These are phyloP conservation scores for human DNA, from an alignment of 2,113 vertebrate genomes.

Conservation along the genomic window GRCh38 chr3:127671001-127671500, in stretches of 20 bases:
- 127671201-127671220: background rate
- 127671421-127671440: constrained; percentile 88
- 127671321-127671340: background rate
- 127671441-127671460: constrained; percentile 92
- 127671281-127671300: background rate
- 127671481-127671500: constrained; percentile 93
- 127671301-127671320: background rate
- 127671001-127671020: background rate
- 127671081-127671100: background rate
- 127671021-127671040: background rate
- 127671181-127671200: background rate
- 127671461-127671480: constrained; percentile 90
- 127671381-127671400: background rate
- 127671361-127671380: background rate
- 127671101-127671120: background rate
- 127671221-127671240: background rate
- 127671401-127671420: background rate
- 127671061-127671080: background rate
- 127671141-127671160: background rate
- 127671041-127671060: background rate
- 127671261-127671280: background rate
- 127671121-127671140: background rate
- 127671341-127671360: background rate
- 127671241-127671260: background rate
- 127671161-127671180: background rate